Percentiles rank a stretch among this genome's conserved stretches.
Conservation (phyloP, 2,888 invertebrate species). For the Cephus spinipes region DNA sequence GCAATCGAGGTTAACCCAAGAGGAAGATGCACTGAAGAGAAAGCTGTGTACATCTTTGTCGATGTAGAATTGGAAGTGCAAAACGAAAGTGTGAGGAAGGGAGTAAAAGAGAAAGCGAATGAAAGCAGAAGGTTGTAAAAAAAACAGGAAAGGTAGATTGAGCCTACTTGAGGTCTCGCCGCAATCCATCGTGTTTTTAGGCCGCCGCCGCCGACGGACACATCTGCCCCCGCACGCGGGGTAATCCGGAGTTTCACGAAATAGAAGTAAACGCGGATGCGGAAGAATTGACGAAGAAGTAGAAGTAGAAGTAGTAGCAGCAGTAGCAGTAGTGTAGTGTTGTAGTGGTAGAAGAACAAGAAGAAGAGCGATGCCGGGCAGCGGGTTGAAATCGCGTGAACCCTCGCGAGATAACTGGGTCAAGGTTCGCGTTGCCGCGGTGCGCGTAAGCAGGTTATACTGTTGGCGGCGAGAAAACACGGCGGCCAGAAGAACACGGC, state of each 20-base stretch:
- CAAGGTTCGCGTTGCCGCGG: slow-evolving; percentile 48
- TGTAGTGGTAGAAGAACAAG: slow-evolving; percentile 16
- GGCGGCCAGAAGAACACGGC: slow-evolving; percentile 24
- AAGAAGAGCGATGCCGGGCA: slow-evolving; percentile 10
- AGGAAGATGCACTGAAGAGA: background rate
- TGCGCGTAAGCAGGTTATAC: slow-evolving; percentile 20
- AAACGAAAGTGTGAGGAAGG: background rate
- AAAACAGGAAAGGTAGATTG: slow-evolving; percentile 31
- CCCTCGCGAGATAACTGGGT: slow-evolving; percentile 44
- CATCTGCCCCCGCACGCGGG: slow-evolving; percentile 54
- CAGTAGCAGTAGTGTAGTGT: slow-evolving; percentile 16
- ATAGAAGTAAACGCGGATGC: background rate
- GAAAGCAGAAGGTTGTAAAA: slow-evolving; percentile 6
- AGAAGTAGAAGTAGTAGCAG: slow-evolving; percentile 15
- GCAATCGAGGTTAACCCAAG: background rate
- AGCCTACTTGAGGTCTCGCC: slow-evolving; percentile 64
- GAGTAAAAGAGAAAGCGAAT: slow-evolving; percentile 20
- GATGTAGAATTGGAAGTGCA: background rate
- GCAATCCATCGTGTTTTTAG: slow-evolving; percentile 62
- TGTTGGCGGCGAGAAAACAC: slow-evolving; percentile 25
- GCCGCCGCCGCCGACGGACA: slow-evolving; percentile 52
- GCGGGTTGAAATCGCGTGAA: slow-evolving; percentile 34
- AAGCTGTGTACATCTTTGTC: background rate
- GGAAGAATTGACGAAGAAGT: background rate
- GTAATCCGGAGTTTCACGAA: slow-evolving; percentile 6